Conservation (phyloP, 2,797 vertebrate species). For the Poecilia wingei region DNA sequence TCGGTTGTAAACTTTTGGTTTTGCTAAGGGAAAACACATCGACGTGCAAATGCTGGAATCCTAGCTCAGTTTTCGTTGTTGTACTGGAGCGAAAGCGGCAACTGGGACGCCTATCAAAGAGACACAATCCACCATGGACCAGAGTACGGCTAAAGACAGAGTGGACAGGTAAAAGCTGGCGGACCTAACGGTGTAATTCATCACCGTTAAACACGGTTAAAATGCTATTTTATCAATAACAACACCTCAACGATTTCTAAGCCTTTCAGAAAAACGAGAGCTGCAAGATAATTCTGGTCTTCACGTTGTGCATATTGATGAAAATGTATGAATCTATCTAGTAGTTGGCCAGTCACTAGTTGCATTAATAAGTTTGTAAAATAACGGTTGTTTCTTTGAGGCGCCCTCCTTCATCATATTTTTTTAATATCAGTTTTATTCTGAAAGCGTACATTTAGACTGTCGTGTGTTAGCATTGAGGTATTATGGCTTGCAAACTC, state of each 20-base stretch:
- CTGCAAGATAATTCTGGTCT: neutral
- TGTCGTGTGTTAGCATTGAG: neutral
- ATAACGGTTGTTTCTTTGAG: neutral
- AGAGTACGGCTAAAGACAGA: conserved; percentile 56
- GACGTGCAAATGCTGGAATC: conserved; percentile 13
- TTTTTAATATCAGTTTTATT: neutral
- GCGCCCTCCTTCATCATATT: neutral
- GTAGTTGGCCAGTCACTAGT: neutral
- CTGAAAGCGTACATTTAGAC: neutral
- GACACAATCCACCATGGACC: conserved; percentile 8
- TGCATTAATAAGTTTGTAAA: neutral
- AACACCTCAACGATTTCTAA: neutral
- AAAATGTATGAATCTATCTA: neutral
- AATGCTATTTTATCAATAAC: neutral
- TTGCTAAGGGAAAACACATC: neutral
- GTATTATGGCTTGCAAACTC: neutral
- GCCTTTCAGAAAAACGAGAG: neutral
- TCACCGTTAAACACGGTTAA: neutral
- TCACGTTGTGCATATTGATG: neutral
- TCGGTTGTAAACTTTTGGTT: neutral
- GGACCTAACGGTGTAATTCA: neutral
- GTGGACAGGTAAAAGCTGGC: conserved; percentile 65
- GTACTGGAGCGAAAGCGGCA: conserved; percentile 9
- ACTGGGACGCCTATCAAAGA: conserved; percentile 66
- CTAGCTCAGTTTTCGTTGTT: neutral